These are phyloP conservation scores for Philereme vetulata DNA, from an alignment of 2,888 invertebrate species.

Conservation along the genomic window DNA sequence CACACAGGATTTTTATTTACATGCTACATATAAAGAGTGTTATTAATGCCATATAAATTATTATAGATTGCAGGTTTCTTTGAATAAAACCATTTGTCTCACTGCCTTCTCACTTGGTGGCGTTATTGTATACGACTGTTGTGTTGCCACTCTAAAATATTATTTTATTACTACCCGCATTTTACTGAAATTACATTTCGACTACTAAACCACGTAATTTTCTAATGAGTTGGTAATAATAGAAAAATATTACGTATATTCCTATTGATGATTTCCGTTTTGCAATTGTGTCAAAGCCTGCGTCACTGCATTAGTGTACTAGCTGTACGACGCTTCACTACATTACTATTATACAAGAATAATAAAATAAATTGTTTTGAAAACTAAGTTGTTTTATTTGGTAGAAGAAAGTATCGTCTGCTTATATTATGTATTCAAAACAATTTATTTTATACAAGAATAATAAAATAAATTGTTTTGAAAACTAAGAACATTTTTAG, in stretches of 20 bases:
- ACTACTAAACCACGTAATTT: background rate
- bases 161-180: background rate
- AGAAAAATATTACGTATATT: background rate
- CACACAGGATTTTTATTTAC: background rate
- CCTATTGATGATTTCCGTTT: slow-evolving; percentile 47
- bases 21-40: background rate
- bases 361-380: slow-evolving; percentile 81
- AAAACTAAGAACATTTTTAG: too few relatives aligned
- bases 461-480: too few relatives aligned
- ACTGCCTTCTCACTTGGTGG: slow-evolving; percentile 27
- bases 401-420: background rate
- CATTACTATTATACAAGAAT: slow-evolving; percentile 76
- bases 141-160: slow-evolving; percentile 35
- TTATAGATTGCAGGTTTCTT: background rate
- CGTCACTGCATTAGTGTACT: slow-evolving; percentile 72
- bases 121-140: slow-evolving; percentile 45
- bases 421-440: too few relatives aligned
- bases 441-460: too few relatives aligned
- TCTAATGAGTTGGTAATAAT: too few relatives aligned
- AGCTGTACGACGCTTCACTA: slow-evolving; percentile 76
- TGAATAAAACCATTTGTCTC: slow-evolving; percentile 22
- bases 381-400: slow-evolving; percentile 54
- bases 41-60: background rate
- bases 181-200: slow-evolving; percentile 24
- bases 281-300: slow-evolving; percentile 49